Evolutionary conservation across 2,113 vertebrate species (phyloP), one percentile per base, ranked within the genome.

Genomic region (Heterotilapia buettikoferi): DNA sequence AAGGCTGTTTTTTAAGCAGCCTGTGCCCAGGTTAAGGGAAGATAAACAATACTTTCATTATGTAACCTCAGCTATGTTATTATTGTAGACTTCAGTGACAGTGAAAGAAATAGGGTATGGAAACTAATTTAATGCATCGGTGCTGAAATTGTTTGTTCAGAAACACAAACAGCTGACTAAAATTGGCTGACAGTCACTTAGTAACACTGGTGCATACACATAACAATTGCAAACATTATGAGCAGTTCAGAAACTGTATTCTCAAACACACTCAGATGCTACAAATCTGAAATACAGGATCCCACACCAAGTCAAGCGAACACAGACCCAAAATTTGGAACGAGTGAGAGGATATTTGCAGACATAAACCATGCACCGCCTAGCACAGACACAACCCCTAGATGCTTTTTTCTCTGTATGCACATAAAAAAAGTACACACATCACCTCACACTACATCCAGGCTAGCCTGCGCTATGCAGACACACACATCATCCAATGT

Each of bases 401-500:
- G 66, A 83, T 31, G 4, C 66, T 36, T 82, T 52, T 78, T 50
- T 78, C 21, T 31, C 14, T 79, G 29, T 16, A 33, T 8, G 16
- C 33, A 73, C 76, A 86, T 36, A 90, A 24, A 83, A 19, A 11
- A 52, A 8, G 79, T 11, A 82, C 57, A 91, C 76, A 84, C 54
- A 86, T 24, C 59, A 56, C 26, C 29, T 54, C 61, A 12, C 71
- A 85, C 82, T 53, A 85, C 11, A 66, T 61, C 50, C 53, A 82
- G 5, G 16, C 54, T 13, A 21, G 29, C 33, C 78, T 76, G 45
- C 3, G 10, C 26, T 80, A 38, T 3, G 4, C 66, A 91, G 85
- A 94, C 88, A 78, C 87, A 83, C 86, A 86, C 82, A 88, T 86
- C 88, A 91, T 82, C 52, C 54, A 7, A 26, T 66, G 83, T 89